Conservation (phyloP, 2,797 vertebrate genomes). For the Hipposideros larvatus region DNA sequence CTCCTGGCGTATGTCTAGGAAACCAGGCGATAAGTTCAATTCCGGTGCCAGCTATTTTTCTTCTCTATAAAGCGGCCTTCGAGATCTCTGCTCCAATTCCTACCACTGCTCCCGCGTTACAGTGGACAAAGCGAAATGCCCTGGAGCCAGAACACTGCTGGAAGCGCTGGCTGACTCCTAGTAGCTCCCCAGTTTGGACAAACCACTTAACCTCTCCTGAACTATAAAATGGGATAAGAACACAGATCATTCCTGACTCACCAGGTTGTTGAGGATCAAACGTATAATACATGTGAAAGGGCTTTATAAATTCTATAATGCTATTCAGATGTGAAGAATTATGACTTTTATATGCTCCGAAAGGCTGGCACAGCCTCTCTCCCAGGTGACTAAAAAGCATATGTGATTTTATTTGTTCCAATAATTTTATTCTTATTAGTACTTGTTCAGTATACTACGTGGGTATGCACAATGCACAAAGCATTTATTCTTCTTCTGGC, state of each 20-base stretch:
- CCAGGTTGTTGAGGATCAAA: constrained; percentile 69
- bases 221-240: constrained; percentile 64
- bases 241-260: constrained; percentile 51
- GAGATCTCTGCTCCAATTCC: background rate
- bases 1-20: background rate
- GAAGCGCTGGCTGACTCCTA: background rate
- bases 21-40: background rate
- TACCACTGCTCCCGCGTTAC: rapidly evolving
- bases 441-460: constrained; percentile 72
- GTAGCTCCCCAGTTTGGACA: constrained; percentile 1
- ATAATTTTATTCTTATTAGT: constrained; percentile 85
- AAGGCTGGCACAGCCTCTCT: constrained; percentile 64
- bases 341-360: constrained; percentile 73
- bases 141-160: background rate
- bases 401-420: constrained; percentile 83
- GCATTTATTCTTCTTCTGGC: constrained; percentile 82
- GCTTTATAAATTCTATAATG: constrained; percentile 74
- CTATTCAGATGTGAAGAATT: constrained; percentile 79
- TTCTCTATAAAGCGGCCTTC: background rate
- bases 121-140: background rate
- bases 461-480: constrained; percentile 82
- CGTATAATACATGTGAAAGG: constrained; percentile 43
- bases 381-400: constrained; percentile 81
- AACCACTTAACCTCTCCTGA: constrained; percentile 43
- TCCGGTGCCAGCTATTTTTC: background rate